A percentile compares a stretch with the other conserved stretches of the same genome.
phyloP scores from a whole-genome alignment of 2,113 vertebrate genomes.

The Sphyrna mokarran region DNA sequence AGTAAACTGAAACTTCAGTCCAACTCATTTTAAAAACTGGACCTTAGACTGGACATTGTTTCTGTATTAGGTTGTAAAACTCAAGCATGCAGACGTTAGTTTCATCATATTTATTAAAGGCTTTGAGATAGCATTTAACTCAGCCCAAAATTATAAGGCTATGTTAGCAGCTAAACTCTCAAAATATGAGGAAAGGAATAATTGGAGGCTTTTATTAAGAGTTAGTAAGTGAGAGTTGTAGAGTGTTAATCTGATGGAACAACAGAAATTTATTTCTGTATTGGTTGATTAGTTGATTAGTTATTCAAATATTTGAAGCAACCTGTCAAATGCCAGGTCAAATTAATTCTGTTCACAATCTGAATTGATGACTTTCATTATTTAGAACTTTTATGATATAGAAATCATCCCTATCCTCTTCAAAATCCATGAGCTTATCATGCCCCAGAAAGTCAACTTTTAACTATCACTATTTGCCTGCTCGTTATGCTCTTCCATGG shows the following conservation, averaged over 20 bases:
- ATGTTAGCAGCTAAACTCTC: not conserved
- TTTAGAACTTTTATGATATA: not conserved
- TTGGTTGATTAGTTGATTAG: not conserved
- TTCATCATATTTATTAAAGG: not conserved
- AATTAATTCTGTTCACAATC: not conserved
- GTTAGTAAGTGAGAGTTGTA: not conserved
- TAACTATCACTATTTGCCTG: not conserved
- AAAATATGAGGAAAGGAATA: not conserved
- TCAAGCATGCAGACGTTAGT: not conserved
- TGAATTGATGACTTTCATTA: not conserved
- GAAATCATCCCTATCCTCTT: not conserved
- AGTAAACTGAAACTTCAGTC: not conserved
- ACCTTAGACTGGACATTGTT: not conserved
- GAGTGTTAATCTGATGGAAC: not conserved
- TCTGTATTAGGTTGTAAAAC: not conserved
- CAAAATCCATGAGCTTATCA: not conserved
- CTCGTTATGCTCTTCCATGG: not conserved
- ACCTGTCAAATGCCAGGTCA: not conserved
- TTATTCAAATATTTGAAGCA: not conserved
- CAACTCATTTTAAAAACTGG: not conserved
- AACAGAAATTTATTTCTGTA: not conserved
- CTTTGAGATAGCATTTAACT: not conserved
- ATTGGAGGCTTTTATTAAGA: not conserved
- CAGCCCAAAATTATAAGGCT: not conserved
- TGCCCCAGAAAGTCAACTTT: not conserved